Percentiles rank a stretch among this genome's conserved stretches.
Evolutionary conservation across 2,888 invertebrate genomes (phyloP).

Genomic region (Galerucella pusilla): DNA sequence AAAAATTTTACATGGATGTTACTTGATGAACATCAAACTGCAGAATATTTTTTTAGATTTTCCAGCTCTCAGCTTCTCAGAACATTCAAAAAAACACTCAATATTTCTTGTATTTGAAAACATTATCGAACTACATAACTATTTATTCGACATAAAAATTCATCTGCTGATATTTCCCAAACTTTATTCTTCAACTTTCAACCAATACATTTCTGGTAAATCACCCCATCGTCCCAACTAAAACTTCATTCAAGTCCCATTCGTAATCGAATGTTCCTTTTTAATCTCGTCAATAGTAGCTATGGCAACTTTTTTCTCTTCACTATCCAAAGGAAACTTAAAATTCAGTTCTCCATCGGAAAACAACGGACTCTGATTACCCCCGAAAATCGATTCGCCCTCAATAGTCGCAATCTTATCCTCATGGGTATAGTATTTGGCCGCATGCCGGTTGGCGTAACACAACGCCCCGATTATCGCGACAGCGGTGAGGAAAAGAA

Average conservation of each 20-base stretch:
- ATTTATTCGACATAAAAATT: background rate
- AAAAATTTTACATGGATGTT: too few relatives aligned
- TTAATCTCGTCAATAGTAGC: constrained; percentile 64
- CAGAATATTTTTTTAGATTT: too few relatives aligned
- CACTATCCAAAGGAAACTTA: constrained; percentile 68
- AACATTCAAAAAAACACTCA: too few relatives aligned
- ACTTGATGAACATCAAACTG: too few relatives aligned
- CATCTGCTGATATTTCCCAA: background rate
- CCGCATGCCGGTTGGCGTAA: constrained; percentile 78
- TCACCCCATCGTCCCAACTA: constrained; percentile 26
- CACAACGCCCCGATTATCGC: constrained; percentile 69
- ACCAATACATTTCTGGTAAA: background rate
- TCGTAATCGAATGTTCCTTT: constrained; percentile 61
- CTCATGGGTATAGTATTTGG: constrained; percentile 85
- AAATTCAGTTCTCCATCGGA: constrained; percentile 69
- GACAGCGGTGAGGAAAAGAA: constrained; percentile 65
- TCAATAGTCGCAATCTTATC: constrained; percentile 68
- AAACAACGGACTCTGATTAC: constrained; percentile 63
- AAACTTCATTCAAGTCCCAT: constrained; percentile 54
- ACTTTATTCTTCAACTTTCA: background rate
- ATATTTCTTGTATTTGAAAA: too few relatives aligned
- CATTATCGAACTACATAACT: too few relatives aligned
- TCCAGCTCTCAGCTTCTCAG: too few relatives aligned
- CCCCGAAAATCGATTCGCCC: constrained; percentile 65
- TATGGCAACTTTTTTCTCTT: constrained; percentile 61